phyloP scores from a whole-genome alignment of 2,888 invertebrate genomes.

The Lasioglossum oenotherae region DNA sequence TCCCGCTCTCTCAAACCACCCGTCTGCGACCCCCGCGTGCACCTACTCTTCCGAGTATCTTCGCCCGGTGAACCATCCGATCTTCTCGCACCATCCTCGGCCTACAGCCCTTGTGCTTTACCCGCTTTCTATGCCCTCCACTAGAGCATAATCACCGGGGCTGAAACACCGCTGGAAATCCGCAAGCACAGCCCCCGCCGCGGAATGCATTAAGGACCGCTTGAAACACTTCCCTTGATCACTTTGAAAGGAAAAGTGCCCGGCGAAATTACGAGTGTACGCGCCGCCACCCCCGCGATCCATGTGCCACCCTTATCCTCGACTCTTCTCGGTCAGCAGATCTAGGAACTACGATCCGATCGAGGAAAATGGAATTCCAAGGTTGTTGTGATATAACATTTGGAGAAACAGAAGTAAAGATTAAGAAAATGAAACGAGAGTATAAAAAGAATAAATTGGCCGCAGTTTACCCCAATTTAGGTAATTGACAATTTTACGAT shows the following conservation, averaged over 20 bases:
- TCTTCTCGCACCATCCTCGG: conserved; percentile 47
- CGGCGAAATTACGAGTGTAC: neutral
- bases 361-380: neutral
- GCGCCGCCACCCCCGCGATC: neutral
- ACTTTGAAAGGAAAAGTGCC: conserved; percentile 22
- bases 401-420: neutral
- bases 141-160: conserved; percentile 72
- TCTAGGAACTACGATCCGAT: neutral
- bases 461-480: neutral
- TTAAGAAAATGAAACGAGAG: neutral
- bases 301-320: neutral
- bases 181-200: conserved; percentile 59
- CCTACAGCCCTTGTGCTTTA: conserved; percentile 65
- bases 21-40: neutral
- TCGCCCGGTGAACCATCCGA: conserved; percentile 53
- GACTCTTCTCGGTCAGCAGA: neutral
- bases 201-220: conserved; percentile 43
- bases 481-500: neutral
- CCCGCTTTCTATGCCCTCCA: conserved; percentile 73
- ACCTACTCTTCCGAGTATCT: conserved; percentile 53
- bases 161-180: conserved; percentile 63
- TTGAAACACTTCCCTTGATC: conserved; percentile 47
- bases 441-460: neutral
- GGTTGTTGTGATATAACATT: neutral
- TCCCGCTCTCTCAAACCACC: neutral